Percentiles rank a stretch among this genome's conserved stretches.
Conservation (phyloP, 2,888 invertebrate species). For the Eupeodes luniger region DNA sequence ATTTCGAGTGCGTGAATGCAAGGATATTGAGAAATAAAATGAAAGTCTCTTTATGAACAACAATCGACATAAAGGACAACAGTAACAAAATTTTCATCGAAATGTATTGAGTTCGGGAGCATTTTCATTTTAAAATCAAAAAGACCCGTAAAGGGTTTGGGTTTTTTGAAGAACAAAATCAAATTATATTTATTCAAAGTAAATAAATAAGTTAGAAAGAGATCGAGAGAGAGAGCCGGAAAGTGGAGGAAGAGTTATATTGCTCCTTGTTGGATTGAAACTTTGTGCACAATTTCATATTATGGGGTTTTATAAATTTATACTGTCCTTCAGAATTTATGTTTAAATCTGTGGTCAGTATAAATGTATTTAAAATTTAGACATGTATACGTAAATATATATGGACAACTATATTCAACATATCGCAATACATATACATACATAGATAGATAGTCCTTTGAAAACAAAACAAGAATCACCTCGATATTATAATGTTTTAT, state of each 20-base stretch:
- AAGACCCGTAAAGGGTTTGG: background rate
- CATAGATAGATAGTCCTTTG: background rate
- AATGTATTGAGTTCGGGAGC: conserved; percentile 19
- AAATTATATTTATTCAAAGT: background rate
- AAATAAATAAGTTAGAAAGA: background rate
- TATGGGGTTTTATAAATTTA: conserved; percentile 47
- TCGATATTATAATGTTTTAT: conserved; percentile 7
- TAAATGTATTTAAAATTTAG: conserved; percentile 1
- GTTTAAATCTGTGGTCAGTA: conserved; percentile 24
- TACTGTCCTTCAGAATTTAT: conserved; percentile 13
- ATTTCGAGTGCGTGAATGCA: conserved; percentile 56
- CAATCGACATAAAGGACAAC: conserved; percentile 39
- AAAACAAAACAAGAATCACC: background rate
- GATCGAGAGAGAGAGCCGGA: background rate
- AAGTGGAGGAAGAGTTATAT: background rate
- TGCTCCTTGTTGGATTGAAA: background rate
- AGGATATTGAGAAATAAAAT: conserved; percentile 60
- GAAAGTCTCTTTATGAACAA: conserved; percentile 42
- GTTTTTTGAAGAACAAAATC: conserved; percentile 4
- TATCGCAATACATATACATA: background rate
- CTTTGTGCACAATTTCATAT: conserved; percentile 41
- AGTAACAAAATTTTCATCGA: conserved; percentile 13
- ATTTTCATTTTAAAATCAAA: background rate
- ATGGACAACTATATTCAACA: background rate
- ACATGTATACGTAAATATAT: background rate